A percentile compares a stretch with the other conserved stretches of the same genome.
These are phyloP conservation scores for Villa cingulata DNA, from an alignment of 2,888 invertebrate genomes.

Conservation along the genomic window DNA sequence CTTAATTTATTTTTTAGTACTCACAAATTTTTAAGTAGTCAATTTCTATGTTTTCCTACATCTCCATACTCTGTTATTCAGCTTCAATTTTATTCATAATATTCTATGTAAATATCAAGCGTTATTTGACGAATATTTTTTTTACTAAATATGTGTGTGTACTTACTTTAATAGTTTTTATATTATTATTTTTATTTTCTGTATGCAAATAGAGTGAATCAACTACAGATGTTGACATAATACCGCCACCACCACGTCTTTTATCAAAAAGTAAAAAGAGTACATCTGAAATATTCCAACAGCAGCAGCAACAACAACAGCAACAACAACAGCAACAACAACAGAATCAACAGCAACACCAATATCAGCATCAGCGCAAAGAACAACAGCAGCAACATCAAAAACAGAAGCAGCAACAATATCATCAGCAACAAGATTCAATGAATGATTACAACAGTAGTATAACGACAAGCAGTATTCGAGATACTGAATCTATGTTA, in stretches of 20 bases:
- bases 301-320: constrained; percentile 30
- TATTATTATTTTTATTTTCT: background rate
- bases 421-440: constrained; percentile 19
- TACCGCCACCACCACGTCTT: constrained; percentile 35
- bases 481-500: constrained; percentile 20
- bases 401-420: constrained; percentile 20
- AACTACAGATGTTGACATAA: constrained; percentile 29
- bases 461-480: constrained; percentile 3
- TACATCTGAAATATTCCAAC: constrained; percentile 3
- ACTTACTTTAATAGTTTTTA: no score
- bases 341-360: constrained; percentile 35
- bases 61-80: no score
- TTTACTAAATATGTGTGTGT: no score
- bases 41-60: no score
- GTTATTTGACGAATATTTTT: no score
- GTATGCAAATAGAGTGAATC: constrained; percentile 26
- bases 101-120: no score
- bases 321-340: constrained; percentile 9
- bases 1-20: no score
- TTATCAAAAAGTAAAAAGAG: constrained; percentile 17
- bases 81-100: no score
- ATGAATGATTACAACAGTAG: constrained; percentile 1
- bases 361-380: constrained; percentile 29
- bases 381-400: constrained; percentile 21
- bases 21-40: no score